These are phyloP conservation scores for Ispidina lecontei DNA, from an alignment of 2,797 vertebrate species.

Conservation along the genomic window DNA sequence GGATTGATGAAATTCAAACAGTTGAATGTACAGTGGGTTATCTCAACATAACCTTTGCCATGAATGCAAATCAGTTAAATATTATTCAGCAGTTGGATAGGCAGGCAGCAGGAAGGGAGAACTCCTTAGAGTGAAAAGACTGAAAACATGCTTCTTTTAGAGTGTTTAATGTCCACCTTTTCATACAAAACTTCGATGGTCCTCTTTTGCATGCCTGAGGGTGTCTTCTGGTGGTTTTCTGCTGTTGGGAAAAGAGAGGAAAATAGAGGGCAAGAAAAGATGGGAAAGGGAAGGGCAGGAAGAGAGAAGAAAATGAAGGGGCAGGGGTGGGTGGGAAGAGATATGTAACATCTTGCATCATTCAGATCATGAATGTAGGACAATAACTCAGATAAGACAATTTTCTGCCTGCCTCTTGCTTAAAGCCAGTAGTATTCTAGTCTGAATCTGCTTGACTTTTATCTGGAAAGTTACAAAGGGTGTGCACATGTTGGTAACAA, in stretches of 20 bases:
- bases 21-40: not conserved
- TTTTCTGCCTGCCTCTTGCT: not conserved
- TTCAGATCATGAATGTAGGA: not conserved
- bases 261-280: not conserved
- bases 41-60: not conserved
- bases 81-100: not conserved
- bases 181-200: not conserved
- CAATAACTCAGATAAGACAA: not conserved
- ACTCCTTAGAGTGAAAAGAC: not conserved
- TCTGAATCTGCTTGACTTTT: not conserved
- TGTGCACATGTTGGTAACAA: not conserved
- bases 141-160: not conserved
- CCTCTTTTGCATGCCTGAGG: not conserved
- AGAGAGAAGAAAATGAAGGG: not conserved
- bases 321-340: not conserved
- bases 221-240: not conserved
- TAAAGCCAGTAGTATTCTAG: not conserved
- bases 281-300: not conserved
- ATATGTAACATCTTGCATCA: not conserved
- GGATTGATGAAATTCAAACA: not conserved
- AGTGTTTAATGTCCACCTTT: not conserved
- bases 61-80: not conserved
- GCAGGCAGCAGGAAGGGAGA: not conserved
- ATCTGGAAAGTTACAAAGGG: not conserved
- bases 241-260: not conserved